Base-by-base conservation (phyloP, 2,113 vertebrate genomes). In the Gadus macrocephalus region DNA sequence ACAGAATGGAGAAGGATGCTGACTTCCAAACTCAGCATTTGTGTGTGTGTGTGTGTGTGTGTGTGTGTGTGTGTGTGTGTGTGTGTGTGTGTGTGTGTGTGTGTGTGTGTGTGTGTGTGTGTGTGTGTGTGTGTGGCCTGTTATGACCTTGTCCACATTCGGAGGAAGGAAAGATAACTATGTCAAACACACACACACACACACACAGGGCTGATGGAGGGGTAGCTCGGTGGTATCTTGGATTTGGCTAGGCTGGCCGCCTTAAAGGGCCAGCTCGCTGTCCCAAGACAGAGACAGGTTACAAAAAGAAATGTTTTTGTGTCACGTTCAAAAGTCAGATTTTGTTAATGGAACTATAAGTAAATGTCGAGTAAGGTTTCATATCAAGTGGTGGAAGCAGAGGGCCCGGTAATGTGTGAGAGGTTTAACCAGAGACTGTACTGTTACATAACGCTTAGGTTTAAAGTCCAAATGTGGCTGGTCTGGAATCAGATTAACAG, bases 131-230 rank as follows among this genome's bases (percentile, higher is more conserved):
- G 60, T 22, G 60, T 62, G n/a, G 60, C 60, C 20, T 62, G 20
- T 19, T 22, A 19, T 62, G 60, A 62, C 60, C 60, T 62, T 62
- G 60, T 22, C 20, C 20, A 15, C 60, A 14, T 25, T 62, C 60
- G 25, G 60, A 19, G 60, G 60, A 62, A 62, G 60, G 20, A 62
- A 62, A 62, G 60, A 62, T 62, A 62, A 62, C 60, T 62, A 19
- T 62, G 60, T 20, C 20, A 62, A 19, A 66, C 35, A 66, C 64
- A 42, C 31, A 66, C 38, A 42, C 31, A 66, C 38, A 22, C 64
- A 65, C 63, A 64, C 63, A 64, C 31, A 58, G 9, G 9, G 17
- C 60, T 61, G 60, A 22, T 61, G 60, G n/a, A 22, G 19, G 19
- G n/a, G 22, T 20, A 8, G 60, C 14, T 61, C 3, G 20, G 60